phyloP scores from a whole-genome alignment of 2,888 invertebrate genomes.

The Magallana nippona region DNA sequence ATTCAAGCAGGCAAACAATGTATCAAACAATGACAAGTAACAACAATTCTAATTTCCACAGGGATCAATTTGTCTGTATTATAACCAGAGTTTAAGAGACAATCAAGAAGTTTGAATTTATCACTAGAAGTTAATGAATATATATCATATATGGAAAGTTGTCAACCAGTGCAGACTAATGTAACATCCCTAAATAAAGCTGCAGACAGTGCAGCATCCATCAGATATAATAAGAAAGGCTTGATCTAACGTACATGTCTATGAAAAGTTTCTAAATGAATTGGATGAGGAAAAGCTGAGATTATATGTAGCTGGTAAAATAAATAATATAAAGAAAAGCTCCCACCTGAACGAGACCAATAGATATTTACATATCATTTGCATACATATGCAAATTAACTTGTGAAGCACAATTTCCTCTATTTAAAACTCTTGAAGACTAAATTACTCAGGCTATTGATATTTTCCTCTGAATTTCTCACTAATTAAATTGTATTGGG shows the following conservation, averaged over 20 bases:
- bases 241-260: neutral
- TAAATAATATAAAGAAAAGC: neutral
- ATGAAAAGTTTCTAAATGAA: conserved; percentile 10
- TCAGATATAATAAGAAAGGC: neutral
- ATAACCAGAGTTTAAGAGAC: neutral
- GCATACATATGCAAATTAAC: conserved; percentile 12
- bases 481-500: conserved; percentile 7
- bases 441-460: neutral
- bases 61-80: conserved; percentile 11
- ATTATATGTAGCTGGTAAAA: conserved; percentile 11
- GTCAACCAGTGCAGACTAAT: too few relatives aligned
- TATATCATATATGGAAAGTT: neutral
- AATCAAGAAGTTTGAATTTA: neutral
- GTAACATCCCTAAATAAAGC: too few relatives aligned
- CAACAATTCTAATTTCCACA: conserved; percentile 13
- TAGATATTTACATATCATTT: conserved; percentile 20
- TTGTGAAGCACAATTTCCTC: conserved; percentile 19
- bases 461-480: conserved; percentile 7
- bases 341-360: conserved; percentile 6
- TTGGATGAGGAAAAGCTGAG: neutral
- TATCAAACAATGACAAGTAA: conserved; percentile 15
- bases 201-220: too few relatives aligned
- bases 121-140: neutral
- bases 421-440: conserved; percentile 23
- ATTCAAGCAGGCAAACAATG: neutral